Base-by-base conservation (phyloP, 2,797 vertebrate genomes). In the Carduelis carduelis region DNA sequence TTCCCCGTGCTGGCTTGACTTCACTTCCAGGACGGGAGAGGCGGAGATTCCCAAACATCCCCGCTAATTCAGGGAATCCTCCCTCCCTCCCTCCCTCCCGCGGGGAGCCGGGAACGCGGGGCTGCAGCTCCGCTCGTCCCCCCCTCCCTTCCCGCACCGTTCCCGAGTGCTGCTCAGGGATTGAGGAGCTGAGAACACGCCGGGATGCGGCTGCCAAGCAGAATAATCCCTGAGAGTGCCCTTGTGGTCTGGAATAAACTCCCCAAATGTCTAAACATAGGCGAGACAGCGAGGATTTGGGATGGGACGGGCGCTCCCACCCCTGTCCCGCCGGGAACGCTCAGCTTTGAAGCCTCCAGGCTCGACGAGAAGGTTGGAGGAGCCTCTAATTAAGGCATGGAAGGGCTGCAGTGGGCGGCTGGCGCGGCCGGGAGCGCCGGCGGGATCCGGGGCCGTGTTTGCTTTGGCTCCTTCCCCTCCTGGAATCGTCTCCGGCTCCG, bases 271-370 rank as follows among this genome's bases (percentile, higher is more conserved):
- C 96, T 97, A 63, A 97, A 93, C 95, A 83, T 12, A 87, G 96
- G 75, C 69, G 47, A 39, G 95, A 97, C 95, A 14, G 88, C 23
- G 5, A 37, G 82, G 82, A 8, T 96, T 91, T 87, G 46, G 32
- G 93, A 64, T 35, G 37, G 71, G 79, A 57, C 89, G 14, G 65
- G 83, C 77, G 19, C 86, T 68, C n/a, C 71, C 68, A 47, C 12
- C 41, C 55, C 76, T 11, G 37, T 43, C 39, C 72, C 63, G 60
- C 50, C 34, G 63, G 68, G 68, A 46, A 47, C 14, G 56, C 82
- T 65, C 56, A 14, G 71, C 94, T 97, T 96, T 95, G 95, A 96
- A 96, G 91, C 79, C 4, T 8, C 12, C 12, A 12, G 70, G 37
- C 8, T 19, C 4, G 46, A 46, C 68, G 68, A 78, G 79, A 12